These are phyloP conservation scores for Ivindomyrus marchei DNA, from an alignment of 2,113 vertebrate genomes.

Conservation along the genomic window DNA sequence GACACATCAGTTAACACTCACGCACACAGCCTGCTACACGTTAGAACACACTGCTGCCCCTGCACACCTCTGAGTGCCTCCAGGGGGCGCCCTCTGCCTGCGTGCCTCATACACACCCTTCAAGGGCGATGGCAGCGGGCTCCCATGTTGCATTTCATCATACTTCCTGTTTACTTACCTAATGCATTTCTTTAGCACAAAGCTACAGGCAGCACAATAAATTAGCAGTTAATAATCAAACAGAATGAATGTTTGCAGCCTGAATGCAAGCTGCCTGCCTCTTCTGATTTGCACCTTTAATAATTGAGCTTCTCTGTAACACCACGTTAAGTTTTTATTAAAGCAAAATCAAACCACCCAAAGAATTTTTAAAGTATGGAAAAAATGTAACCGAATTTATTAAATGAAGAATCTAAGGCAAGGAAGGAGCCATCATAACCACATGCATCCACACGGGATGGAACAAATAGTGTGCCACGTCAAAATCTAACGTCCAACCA, in stretches of 20 bases:
- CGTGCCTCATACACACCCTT: constrained; percentile 45
- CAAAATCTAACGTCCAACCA: neutral
- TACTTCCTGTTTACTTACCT: constrained; percentile 51
- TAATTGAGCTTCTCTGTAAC: constrained; percentile 10
- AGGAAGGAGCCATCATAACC: constrained; percentile 22
- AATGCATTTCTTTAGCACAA: constrained; percentile 58
- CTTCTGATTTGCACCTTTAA: constrained; percentile 23
- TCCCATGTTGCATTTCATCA: constrained; percentile 26
- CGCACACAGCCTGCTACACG: constrained; percentile 17
- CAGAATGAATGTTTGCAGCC: no score
- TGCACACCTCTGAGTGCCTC: constrained; percentile 12
- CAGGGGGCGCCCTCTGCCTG: constrained; percentile 26
- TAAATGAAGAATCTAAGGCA: neutral
- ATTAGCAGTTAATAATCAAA: constrained; percentile 59
- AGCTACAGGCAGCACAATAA: constrained; percentile 57
- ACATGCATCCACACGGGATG: constrained; percentile 11
- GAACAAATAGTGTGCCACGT: neutral
- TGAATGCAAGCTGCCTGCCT: constrained; percentile 25
- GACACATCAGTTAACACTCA: neutral
- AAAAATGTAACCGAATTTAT: neutral
- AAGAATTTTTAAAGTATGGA: neutral
- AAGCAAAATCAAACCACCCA: neutral
- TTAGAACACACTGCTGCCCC: neutral
- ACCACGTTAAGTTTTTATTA: neutral
- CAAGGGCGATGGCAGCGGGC: constrained; percentile 19